Percentiles rank a stretch among this genome's conserved stretches.
phyloP scores from a whole-genome alignment of 2,888 invertebrate species.

The Notocelia uddmanniana region DNA sequence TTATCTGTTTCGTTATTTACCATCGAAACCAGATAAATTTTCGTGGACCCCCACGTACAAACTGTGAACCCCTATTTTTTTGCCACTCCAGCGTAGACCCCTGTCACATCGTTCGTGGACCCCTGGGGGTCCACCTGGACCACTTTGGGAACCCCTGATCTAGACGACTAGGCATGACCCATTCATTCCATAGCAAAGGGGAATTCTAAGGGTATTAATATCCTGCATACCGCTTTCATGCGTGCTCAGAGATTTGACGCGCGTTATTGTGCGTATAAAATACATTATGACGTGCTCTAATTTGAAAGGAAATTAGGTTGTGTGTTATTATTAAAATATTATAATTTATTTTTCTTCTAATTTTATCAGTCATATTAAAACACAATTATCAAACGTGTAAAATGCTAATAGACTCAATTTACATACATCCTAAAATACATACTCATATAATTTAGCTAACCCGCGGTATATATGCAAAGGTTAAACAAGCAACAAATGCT shows the following conservation, averaged over 20 bases:
- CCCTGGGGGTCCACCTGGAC: too few species aligned
- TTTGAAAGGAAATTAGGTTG: background rate
- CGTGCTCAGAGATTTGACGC: constrained; percentile 28
- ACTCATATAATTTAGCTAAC: too few species aligned
- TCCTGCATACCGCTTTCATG: constrained; percentile 40
- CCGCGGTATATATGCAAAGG: background rate
- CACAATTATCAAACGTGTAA: too few species aligned
- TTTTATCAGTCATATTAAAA: background rate
- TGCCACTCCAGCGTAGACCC: too few species aligned
- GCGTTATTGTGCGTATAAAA: constrained; percentile 16
- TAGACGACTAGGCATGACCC: constrained; percentile 64
- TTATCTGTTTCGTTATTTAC: too few species aligned
- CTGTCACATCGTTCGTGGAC: too few species aligned
- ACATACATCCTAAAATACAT: too few species aligned
- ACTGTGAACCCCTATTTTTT: too few species aligned
- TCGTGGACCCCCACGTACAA: too few species aligned
- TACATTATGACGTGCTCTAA: background rate
- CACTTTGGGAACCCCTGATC: too few species aligned
- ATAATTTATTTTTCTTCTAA: background rate
- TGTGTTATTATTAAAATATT: background rate
- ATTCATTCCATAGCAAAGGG: constrained; percentile 61
- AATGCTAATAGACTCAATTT: background rate
- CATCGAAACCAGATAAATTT: too few species aligned
- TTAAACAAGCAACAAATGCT: background rate
- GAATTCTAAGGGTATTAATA: constrained; percentile 53